Conservation (phyloP, 2,888 invertebrate genomes). For the Chrysina gloriosa region DNA sequence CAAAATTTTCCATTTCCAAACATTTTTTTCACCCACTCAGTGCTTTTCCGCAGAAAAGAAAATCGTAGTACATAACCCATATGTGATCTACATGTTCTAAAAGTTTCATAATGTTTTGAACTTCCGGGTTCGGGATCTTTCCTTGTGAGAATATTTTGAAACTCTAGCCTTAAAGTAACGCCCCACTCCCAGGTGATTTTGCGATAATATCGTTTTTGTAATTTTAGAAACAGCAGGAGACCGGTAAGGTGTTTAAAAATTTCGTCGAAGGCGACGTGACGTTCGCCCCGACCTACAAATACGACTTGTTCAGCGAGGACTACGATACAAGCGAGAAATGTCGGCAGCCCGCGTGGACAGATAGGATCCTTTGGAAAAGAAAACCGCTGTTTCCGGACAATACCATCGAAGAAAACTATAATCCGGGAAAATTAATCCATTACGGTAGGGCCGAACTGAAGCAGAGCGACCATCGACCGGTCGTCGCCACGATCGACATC, state of each 20-base stretch:
- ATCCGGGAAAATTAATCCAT: conserved; percentile 81
- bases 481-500: conserved; percentile 89
- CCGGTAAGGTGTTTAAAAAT: conserved; percentile 89
- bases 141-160: no score
- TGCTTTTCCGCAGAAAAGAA: no score
- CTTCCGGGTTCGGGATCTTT: no score
- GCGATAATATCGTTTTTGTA: no score
- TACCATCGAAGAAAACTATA: conserved; percentile 73
- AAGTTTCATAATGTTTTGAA: no score
- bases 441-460: conserved; percentile 96
- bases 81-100: no score
- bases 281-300: conserved; percentile 98
- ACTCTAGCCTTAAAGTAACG: no score
- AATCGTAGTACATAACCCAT: no score
- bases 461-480: conserved; percentile 97
- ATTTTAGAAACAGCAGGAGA: conserved; percentile 76
- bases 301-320: conserved; percentile 97
- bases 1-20: no score
- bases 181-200: no score
- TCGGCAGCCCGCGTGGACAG: conserved; percentile 98
- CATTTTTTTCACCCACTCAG: no score
- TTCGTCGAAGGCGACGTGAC: conserved; percentile 92
- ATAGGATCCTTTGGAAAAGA: conserved; percentile 94
- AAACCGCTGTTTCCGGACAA: conserved; percentile 78
- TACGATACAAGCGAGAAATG: conserved; percentile 99